Conservation (phyloP, 2,113 vertebrate species). For the Ophthalmolycus amberensis region DNA sequence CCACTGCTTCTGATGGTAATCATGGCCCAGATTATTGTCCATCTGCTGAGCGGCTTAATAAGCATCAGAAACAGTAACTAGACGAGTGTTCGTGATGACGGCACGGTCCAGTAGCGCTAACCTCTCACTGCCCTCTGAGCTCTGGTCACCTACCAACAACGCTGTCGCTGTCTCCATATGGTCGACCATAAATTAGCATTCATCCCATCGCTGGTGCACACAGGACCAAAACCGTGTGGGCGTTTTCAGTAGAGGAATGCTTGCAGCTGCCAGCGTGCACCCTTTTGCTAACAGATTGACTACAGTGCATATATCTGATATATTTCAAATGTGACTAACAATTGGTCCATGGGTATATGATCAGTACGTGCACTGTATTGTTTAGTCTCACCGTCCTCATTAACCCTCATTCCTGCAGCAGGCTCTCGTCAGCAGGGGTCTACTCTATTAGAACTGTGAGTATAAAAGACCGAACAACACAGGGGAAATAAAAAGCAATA, state of each 20-base stretch:
- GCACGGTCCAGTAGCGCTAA: conserved; percentile 70
- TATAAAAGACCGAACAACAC: not conserved
- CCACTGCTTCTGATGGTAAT: conserved; percentile 71
- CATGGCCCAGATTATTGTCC: conserved; percentile 78
- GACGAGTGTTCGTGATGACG: conserved; percentile 71
- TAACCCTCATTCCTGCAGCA: not conserved
- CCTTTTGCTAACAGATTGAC: conserved; percentile 19
- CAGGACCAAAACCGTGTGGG: conserved; percentile 33
- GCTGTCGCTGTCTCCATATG: conserved; percentile 73
- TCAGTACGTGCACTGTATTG: not conserved
- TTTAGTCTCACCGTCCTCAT: not conserved
- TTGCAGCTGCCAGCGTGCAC: conserved; percentile 36
- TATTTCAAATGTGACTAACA: conserved; percentile 6
- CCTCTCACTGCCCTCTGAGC: conserved; percentile 71
- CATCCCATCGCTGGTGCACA: conserved; percentile 29
- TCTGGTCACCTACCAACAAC: conserved; percentile 72
- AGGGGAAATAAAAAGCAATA: not conserved
- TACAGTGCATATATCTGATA: conserved; percentile 16
- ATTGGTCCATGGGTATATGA: not conserved
- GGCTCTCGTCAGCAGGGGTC: not conserved
- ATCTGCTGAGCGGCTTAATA: conserved; percentile 82
- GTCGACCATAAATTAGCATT: conserved; percentile 69
- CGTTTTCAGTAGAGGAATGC: conserved; percentile 42
- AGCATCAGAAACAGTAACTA: conserved; percentile 80
- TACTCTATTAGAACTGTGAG: not conserved